These are phyloP conservation scores for Drosophila paramelanica DNA, from an alignment of 2,888 invertebrate species.

Conservation along the genomic window DNA sequence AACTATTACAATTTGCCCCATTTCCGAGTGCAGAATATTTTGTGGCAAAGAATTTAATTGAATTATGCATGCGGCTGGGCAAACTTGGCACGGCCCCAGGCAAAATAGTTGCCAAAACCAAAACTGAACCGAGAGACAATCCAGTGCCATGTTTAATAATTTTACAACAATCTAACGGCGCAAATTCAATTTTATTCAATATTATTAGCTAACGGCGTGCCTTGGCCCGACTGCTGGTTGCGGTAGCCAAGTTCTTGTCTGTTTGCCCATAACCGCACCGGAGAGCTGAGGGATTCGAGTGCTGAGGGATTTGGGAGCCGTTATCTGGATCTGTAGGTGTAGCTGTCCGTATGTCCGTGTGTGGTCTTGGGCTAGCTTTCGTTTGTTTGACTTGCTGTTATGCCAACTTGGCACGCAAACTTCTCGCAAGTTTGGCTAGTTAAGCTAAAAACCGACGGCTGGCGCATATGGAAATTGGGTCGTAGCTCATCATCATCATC, in stretches of 20 bases:
- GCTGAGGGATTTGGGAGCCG: conserved; percentile 18
- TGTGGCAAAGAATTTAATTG: conserved; percentile 65
- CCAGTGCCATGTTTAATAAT: conserved; percentile 67
- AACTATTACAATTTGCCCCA: conserved; percentile 67
- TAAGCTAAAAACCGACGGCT: conserved; percentile 67
- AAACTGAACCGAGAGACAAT: conserved; percentile 2
- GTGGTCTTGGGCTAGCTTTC: conserved; percentile 53
- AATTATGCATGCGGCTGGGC: conserved; percentile 59
- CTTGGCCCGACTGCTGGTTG: conserved; percentile 32
- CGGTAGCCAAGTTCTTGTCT: conserved; percentile 66
- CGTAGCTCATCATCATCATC: conserved; percentile 39
- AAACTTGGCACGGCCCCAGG: conserved; percentile 57
- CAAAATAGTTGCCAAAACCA: conserved; percentile 60
- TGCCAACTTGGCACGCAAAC: conserved; percentile 75
- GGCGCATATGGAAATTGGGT: conserved; percentile 75
- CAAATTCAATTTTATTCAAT: conserved; percentile 77
- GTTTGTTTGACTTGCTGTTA: conserved; percentile 74
- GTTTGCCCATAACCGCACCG: conserved; percentile 50
- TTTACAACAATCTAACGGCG: conserved; percentile 59
- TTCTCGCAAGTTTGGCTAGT: conserved; percentile 73
- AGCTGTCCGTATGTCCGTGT: conserved; percentile 38
- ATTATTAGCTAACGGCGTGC: conserved; percentile 61
- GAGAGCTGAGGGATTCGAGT: neutral
- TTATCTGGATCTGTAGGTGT: conserved; percentile 30
- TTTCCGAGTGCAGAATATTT: conserved; percentile 35